Evolutionary conservation across 2,797 vertebrate species (phyloP).

Genomic region (Myoxocephalus aenaeus): DNA sequence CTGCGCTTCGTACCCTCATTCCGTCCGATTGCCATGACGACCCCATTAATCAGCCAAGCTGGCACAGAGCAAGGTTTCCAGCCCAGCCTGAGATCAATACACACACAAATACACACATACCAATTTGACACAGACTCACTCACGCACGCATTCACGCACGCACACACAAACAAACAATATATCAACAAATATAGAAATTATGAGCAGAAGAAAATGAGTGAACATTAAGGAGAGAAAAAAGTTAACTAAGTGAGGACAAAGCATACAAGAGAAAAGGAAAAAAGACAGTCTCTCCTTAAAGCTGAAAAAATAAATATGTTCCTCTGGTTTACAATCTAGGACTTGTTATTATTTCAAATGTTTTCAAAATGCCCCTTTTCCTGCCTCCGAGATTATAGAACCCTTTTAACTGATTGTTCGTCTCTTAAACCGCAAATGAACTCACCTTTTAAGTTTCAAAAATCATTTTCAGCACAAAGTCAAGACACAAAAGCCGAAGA

Average conservation of each 20-base stretch:
- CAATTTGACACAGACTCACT: slow-evolving; percentile 49
- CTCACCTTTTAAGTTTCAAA: background rate
- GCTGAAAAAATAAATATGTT: background rate
- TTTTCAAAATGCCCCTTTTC: background rate
- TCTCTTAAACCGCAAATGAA: background rate
- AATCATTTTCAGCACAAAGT: background rate
- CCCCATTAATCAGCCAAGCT: slow-evolving; percentile 99
- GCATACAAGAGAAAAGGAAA: background rate
- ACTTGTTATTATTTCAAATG: background rate
- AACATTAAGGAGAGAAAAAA: slow-evolving; percentile 5
- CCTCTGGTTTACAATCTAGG: background rate
- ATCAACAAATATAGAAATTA: slow-evolving; percentile 25
- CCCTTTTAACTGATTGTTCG: background rate
- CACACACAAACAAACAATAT: slow-evolving; percentile 28
- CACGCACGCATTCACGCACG: slow-evolving; percentile 25
- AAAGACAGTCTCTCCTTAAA: background rate
- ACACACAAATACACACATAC: slow-evolving; percentile 81
- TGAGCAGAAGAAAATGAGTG: slow-evolving; percentile 11
- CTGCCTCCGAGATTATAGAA: background rate
- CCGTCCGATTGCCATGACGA: slow-evolving; percentile 98
- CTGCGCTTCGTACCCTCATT: slow-evolving; percentile 96
- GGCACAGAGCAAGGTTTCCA: slow-evolving; percentile 95
- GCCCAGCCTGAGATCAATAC: slow-evolving; percentile 98
- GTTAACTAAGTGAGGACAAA: background rate
- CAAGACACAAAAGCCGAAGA: background rate